phyloP scores from a whole-genome alignment of 2,888 invertebrate species.

The Platerodrilus igneus region DNA sequence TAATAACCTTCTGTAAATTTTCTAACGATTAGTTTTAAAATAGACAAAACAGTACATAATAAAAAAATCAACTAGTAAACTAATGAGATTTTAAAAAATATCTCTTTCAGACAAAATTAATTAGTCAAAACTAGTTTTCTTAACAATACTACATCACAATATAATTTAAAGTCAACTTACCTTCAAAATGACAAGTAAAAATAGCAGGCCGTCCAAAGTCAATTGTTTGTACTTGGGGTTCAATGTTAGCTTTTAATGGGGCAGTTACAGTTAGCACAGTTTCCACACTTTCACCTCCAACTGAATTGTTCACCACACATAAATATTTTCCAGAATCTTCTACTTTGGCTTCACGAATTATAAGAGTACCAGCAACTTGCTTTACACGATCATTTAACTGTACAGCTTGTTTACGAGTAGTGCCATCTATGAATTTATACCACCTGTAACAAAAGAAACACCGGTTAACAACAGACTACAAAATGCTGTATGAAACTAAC shows the following conservation, averaged over 20 bases:
- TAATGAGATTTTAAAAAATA: too few relatives aligned
- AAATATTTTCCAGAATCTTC: slow-evolving; percentile 92
- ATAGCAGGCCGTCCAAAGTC: slow-evolving; percentile 91
- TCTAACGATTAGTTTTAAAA: too few relatives aligned
- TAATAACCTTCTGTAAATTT: too few relatives aligned
- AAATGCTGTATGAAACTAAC: too few relatives aligned
- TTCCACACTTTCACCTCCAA: slow-evolving; percentile 89
- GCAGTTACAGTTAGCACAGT: slow-evolving; percentile 90
- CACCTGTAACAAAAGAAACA: slow-evolving; percentile 68
- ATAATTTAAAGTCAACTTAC: slow-evolving; percentile 37
- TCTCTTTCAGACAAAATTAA: too few relatives aligned
- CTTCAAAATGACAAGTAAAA: slow-evolving; percentile 86
- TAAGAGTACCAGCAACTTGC: slow-evolving; percentile 89
- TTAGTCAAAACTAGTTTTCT: too few relatives aligned
- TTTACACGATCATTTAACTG: slow-evolving; percentile 82
- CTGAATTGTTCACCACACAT: slow-evolving; percentile 91
- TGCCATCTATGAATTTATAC: slow-evolving; percentile 90
- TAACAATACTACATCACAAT: too few relatives aligned
- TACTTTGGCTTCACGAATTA: slow-evolving; percentile 85
- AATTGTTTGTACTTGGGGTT: slow-evolving; percentile 82
- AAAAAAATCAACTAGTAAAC: too few relatives aligned
- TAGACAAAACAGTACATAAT: too few relatives aligned
- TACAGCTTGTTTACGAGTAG: slow-evolving; percentile 83
- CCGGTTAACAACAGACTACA: slow-evolving; percentile 2
- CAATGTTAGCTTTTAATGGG: slow-evolving; percentile 80